Conservation (phyloP, 2,113 vertebrate genomes). For the Gracilinanus agilis region DNA sequence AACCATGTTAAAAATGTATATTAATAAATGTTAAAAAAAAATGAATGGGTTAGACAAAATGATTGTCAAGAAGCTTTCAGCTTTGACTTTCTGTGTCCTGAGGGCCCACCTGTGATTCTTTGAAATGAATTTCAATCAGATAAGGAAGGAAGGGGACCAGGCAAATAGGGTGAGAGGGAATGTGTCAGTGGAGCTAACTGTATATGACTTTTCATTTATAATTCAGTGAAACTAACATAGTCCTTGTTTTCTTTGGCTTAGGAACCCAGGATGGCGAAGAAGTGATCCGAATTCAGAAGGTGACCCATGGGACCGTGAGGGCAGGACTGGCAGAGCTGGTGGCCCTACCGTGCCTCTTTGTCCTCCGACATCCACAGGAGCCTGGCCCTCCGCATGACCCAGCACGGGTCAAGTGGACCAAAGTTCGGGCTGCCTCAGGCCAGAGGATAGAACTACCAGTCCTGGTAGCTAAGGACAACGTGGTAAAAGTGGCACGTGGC, state of each 20-base stretch:
- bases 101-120: background rate
- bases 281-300: slow-evolving; percentile 91
- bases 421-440: slow-evolving; percentile 91
- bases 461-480: slow-evolving; percentile 95
- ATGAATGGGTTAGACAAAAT: background rate
- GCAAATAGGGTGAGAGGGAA: background rate
- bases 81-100: background rate
- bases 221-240: background rate
- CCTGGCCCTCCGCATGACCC: slow-evolving; percentile 81
- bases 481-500: slow-evolving; percentile 93
- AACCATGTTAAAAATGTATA: too few species aligned
- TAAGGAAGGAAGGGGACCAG: background rate
- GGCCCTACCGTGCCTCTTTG: slow-evolving; percentile 93
- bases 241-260: slow-evolving; percentile 67
- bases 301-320: slow-evolving; percentile 86
- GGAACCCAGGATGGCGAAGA: slow-evolving; percentile 85
- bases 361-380: slow-evolving; percentile 82
- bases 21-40: too few species aligned
- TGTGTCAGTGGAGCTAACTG: background rate
- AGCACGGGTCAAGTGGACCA: slow-evolving; percentile 97
- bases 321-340: slow-evolving; percentile 91
- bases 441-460: slow-evolving; percentile 91
- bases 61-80: background rate
- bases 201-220: background rate
- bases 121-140: background rate